Evolutionary conservation across 2,888 invertebrate genomes (phyloP).

Genomic region (Cyaniris semiargus): DNA sequence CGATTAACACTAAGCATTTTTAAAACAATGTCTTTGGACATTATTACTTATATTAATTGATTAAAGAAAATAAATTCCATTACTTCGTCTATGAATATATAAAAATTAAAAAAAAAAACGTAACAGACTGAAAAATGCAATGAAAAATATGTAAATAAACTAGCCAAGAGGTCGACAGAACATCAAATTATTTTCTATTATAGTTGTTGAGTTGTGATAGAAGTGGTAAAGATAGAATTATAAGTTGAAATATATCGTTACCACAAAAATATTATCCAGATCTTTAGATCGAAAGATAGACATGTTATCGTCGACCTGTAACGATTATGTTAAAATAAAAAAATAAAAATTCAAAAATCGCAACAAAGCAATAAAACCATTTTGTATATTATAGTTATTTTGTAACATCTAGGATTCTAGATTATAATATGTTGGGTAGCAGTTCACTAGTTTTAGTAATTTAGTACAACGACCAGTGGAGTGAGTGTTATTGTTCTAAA

Average conservation of each 20-base stretch:
- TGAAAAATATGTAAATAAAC: conserved; percentile 28
- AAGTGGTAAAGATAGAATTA: not conserved
- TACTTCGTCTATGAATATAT: not conserved
- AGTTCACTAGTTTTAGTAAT: conserved; percentile 9
- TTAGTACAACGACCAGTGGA: not conserved
- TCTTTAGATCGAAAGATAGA: not conserved
- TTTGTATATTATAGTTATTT: conserved; percentile 27
- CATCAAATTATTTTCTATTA: not conserved
- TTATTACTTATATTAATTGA: not conserved
- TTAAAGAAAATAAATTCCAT: not conserved
- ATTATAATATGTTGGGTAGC: not conserved
- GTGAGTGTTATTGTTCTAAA: not conserved
- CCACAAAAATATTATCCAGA: not conserved
- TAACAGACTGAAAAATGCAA: conserved; percentile 24
- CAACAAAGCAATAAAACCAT: conserved; percentile 15
- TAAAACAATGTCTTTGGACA: not conserved
- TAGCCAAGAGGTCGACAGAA: not conserved
- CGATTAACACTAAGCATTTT: not conserved
- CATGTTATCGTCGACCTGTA: not conserved
- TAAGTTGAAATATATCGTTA: not conserved
- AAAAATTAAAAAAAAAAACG: not conserved
- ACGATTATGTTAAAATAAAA: not conserved
- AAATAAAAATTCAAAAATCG: not conserved
- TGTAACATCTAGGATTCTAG: not conserved
- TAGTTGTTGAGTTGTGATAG: not conserved